Conservation (phyloP, 2,113 vertebrate species). For the Kobus ellipsiprymnus region DNA sequence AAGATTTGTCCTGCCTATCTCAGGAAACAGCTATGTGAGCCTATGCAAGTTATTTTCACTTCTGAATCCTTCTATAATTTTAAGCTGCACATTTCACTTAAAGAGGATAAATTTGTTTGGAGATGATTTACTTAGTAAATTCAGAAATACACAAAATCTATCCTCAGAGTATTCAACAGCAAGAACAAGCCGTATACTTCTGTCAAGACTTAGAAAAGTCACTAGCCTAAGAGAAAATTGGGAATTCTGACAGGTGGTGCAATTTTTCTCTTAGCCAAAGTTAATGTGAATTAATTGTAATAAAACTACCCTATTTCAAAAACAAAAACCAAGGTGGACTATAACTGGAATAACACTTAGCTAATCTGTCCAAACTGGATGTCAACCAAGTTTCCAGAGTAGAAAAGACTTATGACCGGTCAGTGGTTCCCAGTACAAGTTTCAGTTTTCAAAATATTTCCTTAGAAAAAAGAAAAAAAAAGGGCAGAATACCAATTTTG, state of each 20-base stretch:
- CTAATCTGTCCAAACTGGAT: slow-evolving; percentile 65
- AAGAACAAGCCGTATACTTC: neutral
- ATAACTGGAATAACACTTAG: slow-evolving; percentile 55
- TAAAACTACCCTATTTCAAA: slow-evolving; percentile 36
- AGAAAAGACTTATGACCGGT: slow-evolving; percentile 58
- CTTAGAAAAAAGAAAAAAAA: slow-evolving; percentile 33
- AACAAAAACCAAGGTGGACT: slow-evolving; percentile 32
- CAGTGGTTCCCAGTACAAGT: slow-evolving; percentile 55
- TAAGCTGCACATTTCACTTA: neutral
- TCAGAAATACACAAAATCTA: neutral
- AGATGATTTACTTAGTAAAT: neutral
- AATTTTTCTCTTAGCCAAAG: slow-evolving; percentile 31
- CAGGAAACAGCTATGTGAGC: neutral
- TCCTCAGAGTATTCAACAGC: neutral
- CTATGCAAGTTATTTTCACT: neutral
- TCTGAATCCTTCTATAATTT: neutral
- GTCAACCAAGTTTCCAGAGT: slow-evolving; percentile 65
- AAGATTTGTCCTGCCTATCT: neutral
- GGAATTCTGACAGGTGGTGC: neutral
- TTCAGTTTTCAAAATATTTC: slow-evolving; percentile 69
- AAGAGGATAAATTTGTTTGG: neutral
- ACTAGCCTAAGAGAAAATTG: neutral
- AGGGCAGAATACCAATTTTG: slow-evolving; percentile 22
- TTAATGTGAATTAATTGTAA: slow-evolving; percentile 50
- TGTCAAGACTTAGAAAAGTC: neutral